These are phyloP conservation scores for Lepus europaeus DNA, from an alignment of 2,113 vertebrate genomes.

Conservation along the genomic window DNA sequence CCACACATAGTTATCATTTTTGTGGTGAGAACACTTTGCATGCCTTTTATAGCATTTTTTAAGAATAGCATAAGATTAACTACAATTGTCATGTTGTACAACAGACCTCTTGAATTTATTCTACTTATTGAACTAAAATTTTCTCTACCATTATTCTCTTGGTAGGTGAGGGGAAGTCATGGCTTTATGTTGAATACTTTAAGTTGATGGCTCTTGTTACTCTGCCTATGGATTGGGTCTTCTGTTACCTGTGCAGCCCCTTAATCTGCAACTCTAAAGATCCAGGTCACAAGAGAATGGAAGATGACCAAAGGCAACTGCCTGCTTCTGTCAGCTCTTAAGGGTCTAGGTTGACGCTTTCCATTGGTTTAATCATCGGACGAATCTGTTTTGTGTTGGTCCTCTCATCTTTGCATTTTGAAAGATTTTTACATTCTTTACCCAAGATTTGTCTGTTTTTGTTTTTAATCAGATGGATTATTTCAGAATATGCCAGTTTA, in stretches of 20 bases:
- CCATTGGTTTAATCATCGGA: background rate
- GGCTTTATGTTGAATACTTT: background rate
- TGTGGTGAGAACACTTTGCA: background rate
- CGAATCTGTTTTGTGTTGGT: background rate
- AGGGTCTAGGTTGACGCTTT: background rate
- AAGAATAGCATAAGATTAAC: background rate
- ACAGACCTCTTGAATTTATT: background rate
- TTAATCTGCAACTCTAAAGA: background rate
- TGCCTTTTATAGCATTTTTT: background rate
- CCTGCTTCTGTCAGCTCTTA: background rate
- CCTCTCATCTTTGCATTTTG: background rate
- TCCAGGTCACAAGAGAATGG: background rate
- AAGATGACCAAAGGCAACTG: background rate
- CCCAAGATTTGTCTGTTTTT: background rate
- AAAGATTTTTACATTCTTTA: slow-evolving; percentile 1
- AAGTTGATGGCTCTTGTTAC: background rate
- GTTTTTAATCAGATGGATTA: no score
- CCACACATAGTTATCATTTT: background rate
- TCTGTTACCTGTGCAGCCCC: background rate
- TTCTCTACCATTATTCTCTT: background rate
- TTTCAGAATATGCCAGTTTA: background rate
- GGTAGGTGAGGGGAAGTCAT: background rate
- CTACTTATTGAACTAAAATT: background rate
- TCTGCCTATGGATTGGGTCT: background rate
- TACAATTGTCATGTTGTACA: background rate